Percentiles rank a stretch among this genome's conserved stretches.
Evolutionary conservation across 1,140 invertebrate species (phyloP).

Genomic region (Micrasema longulum): DNA sequence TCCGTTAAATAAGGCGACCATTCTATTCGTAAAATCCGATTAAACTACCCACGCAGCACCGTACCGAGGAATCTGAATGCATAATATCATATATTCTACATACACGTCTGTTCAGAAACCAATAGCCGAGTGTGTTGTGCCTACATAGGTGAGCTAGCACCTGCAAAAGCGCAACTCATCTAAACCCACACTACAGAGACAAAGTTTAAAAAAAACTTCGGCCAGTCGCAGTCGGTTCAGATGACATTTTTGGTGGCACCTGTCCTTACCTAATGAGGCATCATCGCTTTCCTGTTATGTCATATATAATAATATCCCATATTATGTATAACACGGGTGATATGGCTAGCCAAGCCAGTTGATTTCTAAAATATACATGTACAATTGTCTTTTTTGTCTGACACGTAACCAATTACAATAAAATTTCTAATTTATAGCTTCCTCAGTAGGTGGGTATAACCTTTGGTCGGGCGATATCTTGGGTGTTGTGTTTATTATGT

Average conservation of each 20-base stretch:
- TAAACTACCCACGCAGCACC: too few species aligned
- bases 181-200: constrained; percentile 24
- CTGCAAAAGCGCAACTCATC: constrained; percentile 40
- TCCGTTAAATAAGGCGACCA: too few species aligned
- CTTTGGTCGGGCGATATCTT: constrained; percentile 6
- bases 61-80: too few species aligned
- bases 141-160: constrained; percentile 27
- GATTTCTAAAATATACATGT: constrained; percentile 22
- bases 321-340: too few species aligned
- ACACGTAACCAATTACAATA: constrained; percentile 47
- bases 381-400: constrained; percentile 41
- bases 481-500: not conserved
- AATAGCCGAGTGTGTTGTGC: too few species aligned
- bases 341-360: constrained; percentile 13
- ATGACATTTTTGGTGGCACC: constrained; percentile 44
- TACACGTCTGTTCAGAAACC: too few species aligned
- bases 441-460: constrained; percentile 38
- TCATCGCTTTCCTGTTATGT: constrained; percentile 29
- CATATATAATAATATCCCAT: not conserved
- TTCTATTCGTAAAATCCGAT: too few species aligned
- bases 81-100: too few species aligned
- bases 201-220: constrained; percentile 7
- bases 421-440: constrained; percentile 43
- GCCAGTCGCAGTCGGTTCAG: constrained; percentile 25
- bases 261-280: constrained; percentile 51